Conservation (phyloP, 2,888 invertebrate genomes). For the Drosophila formosana region DNA sequence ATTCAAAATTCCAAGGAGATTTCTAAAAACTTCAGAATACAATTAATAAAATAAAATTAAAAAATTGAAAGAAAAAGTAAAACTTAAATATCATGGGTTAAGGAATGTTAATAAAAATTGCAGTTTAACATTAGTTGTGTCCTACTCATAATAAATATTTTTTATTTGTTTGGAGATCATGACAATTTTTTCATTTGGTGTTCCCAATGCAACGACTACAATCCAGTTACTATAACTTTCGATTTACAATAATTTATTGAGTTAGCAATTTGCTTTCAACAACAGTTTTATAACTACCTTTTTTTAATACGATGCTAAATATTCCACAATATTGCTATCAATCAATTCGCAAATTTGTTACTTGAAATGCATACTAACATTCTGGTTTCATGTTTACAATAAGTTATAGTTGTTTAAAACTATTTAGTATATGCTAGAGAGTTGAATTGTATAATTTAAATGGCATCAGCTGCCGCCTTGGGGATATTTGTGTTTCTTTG, state of each 20-base stretch:
- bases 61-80: background rate
- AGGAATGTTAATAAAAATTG: background rate
- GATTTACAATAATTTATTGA: constrained; percentile 43
- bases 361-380: constrained; percentile 66
- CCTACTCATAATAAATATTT: constrained; percentile 10
- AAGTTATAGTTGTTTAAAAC: constrained; percentile 18
- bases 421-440: constrained; percentile 42
- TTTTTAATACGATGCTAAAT: constrained; percentile 23
- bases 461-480: background rate
- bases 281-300: constrained; percentile 61
- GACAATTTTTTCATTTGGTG: constrained; percentile 30
- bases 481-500: constrained; percentile 21
- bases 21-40: too few species aligned
- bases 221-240: constrained; percentile 51
- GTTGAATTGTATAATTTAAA: constrained; percentile 12
- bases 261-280: constrained; percentile 48
- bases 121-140: constrained; percentile 10
- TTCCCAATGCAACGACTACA: constrained; percentile 60
- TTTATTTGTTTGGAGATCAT: constrained; percentile 43
- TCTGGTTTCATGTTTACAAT: constrained; percentile 29
- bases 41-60: too few species aligned
- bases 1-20: background rate
- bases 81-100: too few species aligned
- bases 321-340: constrained; percentile 59
- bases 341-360: constrained; percentile 10